Base-by-base conservation (phyloP, 2,797 vertebrate genomes). In the Arctocebus calabarensis region DNA sequence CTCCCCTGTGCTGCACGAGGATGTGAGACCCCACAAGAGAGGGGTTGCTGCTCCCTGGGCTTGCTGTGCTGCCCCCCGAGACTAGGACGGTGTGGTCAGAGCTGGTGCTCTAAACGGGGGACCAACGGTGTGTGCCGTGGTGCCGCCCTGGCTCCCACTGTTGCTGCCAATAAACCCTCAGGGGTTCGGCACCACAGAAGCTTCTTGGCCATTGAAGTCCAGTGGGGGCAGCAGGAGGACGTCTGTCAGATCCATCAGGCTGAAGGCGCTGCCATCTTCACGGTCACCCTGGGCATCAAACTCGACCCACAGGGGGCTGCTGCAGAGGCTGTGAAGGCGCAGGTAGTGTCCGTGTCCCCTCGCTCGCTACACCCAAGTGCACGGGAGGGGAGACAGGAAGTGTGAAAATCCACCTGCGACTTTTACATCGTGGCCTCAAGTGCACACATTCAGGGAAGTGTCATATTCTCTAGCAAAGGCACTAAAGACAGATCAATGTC, bases 41-140 rank as follows among this genome's bases (percentile, higher is more conserved):
- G 37, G 37, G 57, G 40, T 5, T 61, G 6, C 25, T 48, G 27
- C n/a, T 45, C 10, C 0, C 3, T 48, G 11, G 22, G 45, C 59
- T 19, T 17, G 12, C 88, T 43, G 45, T 17, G 17, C 17, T 16
- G 6, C 43, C 66, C 70, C 66, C 74, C 45, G 74, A 81, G 66
- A 9, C 74, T 32, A 34, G 32, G 8, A 25, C 8, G 13, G 62
- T 73, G 55, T 2, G 2, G 0, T 13, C 10, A 19, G 19, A 25
- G 29, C 10, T 1, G 1, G 37, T 19, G 86, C 32, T 19, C 32
- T 64, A 32, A 64, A 55, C 74, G 25, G 5, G 22, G 13, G 27
- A 62, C 23, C 43, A 23, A 34, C 0, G 7, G 1, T 6, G 6
- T 2, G 9, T 11, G 23, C 34, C 73, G 0, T 1, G 25, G n/a